Evolutionary conservation across 2,113 vertebrate species (phyloP), one percentile per base, ranked within the genome.

Genomic region (Muscicapa adusta): DNA sequence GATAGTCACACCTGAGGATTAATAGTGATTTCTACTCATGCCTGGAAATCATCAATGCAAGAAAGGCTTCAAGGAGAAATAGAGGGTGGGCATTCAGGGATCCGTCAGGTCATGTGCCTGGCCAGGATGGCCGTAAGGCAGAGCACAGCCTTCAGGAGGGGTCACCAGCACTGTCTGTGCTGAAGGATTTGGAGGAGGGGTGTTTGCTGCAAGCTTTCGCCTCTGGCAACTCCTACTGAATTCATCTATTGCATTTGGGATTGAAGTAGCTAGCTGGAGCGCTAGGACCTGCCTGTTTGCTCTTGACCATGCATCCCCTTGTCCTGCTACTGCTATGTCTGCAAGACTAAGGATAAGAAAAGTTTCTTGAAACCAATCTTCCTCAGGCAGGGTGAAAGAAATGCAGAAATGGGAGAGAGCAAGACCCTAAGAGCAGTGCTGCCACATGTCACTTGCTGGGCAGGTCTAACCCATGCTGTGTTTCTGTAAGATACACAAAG

Each of bases 391-490:
- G 6, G 9, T 43, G 8, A 48, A 50, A 51, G 22, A 88, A 76
- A 45, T 1, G 2, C 24, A 45, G 54, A 45, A 85, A 65, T 6
- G 10, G 5, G 17, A 14, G 43, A 70, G 4, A 85, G 24, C 12
- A 50, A 23, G 24, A 82, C 38, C 15, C 18, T 26, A 62, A 58
- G n/a, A 38, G 20, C 11, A n/a, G 17, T 2, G 6, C 34, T 70
- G 45, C 50, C 2, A 0, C 7, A 33, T 4, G 15, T 68, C 62
- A 12, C 56, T 42, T 53, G 34, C 58, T 0, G 0, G 58, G 29
- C 26, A 57, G 15, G 10, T 36, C 6, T 58, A 47, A 36, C 17
- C 12, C n/a, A 23, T 14, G 4, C 22, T 24, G n/a, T 20, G n/a
- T 50, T 83, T 51, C 42, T 8, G 5, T 18, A 29, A 45, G 38